A percentile compares a stretch with the other conserved stretches of the same genome.
phyloP scores from a whole-genome alignment of 2,888 invertebrate species.

The Exephanes ischioxanthus region DNA sequence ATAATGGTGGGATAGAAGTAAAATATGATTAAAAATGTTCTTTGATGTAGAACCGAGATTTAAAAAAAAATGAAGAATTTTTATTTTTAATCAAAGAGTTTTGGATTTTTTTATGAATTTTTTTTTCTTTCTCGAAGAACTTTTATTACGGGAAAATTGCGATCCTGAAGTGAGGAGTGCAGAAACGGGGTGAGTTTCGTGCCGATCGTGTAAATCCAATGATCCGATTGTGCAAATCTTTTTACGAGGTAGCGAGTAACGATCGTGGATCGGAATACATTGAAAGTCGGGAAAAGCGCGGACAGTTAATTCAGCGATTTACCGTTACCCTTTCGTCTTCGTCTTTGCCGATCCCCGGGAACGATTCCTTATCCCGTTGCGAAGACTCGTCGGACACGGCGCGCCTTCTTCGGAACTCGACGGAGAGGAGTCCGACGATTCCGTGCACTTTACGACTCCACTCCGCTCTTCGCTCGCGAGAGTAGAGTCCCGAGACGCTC shows the following conservation, averaged over 20 bases:
- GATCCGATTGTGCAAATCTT: slow-evolving; percentile 38
- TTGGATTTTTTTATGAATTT: no score
- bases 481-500: slow-evolving; percentile 30
- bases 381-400: not conserved
- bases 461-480: slow-evolving; percentile 16
- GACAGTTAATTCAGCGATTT: not conserved
- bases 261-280: no score
- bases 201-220: slow-evolving; percentile 30
- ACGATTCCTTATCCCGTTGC: not conserved
- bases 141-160: not conserved
- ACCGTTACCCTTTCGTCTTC: slow-evolving; percentile 1
- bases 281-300: not conserved
- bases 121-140: no score
- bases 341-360: not conserved
- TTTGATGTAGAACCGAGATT: no score
- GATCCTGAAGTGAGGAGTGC: not conserved
- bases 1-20: no score
- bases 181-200: not conserved
- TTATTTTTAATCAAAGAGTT: no score
- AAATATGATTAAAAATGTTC: no score
- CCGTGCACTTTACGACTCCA: slow-evolving; percentile 47
- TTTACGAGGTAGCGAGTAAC: slow-evolving; percentile 16
- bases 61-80: no score
- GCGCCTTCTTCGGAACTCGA: not conserved
- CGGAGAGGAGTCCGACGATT: slow-evolving; percentile 16